A percentile compares a stretch with the other conserved stretches of the same genome.
Conservation (phyloP, 2,797 vertebrate species). For the Vultur gryphus region DNA sequence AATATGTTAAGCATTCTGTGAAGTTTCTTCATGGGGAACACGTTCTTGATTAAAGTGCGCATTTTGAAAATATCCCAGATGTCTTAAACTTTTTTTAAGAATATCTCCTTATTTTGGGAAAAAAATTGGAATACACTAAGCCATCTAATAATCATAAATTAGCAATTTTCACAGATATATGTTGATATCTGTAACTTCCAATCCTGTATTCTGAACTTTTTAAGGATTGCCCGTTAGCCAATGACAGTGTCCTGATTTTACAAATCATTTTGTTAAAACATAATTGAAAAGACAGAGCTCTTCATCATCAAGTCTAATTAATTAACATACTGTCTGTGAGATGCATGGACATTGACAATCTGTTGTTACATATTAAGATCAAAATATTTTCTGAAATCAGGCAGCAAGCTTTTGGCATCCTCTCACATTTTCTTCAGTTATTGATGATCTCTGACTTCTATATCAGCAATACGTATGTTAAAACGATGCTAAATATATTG, state of each 20-base stretch:
- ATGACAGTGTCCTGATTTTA: constrained; percentile 15
- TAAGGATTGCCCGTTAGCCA: background rate
- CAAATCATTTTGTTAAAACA: background rate
- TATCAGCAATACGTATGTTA: background rate
- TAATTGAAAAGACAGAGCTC: constrained; percentile 45
- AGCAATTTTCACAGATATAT: background rate
- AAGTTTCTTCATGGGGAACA: background rate
- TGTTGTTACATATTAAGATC: constrained; percentile 53
- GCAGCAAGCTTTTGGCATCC: constrained; percentile 36
- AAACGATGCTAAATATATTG: background rate
- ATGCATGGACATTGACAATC: constrained; percentile 21
- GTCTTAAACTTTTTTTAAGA: background rate
- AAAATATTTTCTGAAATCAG: constrained; percentile 38
- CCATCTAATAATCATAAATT: background rate
- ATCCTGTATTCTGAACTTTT: background rate
- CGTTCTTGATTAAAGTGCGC: accelerated
- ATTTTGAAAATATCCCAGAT: background rate
- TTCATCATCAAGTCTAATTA: constrained; percentile 48
- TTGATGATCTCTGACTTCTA: background rate
- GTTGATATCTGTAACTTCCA: background rate
- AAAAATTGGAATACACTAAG: background rate
- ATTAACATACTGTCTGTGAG: constrained; percentile 39
- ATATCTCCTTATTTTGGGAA: background rate
- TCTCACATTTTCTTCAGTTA: constrained; percentile 22
- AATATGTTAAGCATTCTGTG: background rate